These are phyloP conservation scores for Hydractinia symbiolongicarpus DNA, from an alignment of 30 jellyfish, hydroid and myxozoan species.

Conservation along the genomic window DNA sequence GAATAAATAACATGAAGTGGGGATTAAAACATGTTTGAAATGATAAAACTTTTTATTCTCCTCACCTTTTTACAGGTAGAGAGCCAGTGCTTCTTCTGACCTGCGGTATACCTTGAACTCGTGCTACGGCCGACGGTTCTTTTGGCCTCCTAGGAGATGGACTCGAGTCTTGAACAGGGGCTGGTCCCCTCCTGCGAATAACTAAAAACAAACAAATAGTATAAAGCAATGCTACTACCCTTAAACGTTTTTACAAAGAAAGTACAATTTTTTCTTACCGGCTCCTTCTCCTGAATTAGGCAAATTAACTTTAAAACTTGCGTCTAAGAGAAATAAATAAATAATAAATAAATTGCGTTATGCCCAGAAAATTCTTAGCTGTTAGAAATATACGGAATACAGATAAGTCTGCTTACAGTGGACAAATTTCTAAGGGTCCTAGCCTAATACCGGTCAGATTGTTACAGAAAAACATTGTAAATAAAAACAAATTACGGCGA, in stretches of 20 bases:
- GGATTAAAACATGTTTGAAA: neutral
- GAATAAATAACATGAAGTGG: too few species aligned
- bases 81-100: slow-evolving; percentile 35
- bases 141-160: slow-evolving; percentile 17
- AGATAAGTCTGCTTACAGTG: too few species aligned
- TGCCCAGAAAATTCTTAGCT: too few species aligned
- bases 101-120: slow-evolving; percentile 32
- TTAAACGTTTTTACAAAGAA: too few species aligned
- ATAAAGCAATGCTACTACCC: neutral
- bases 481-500: too few species aligned
- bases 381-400: too few species aligned
- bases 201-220: neutral
- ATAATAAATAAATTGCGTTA: neutral
- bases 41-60: neutral
- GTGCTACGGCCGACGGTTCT: slow-evolving; percentile 26
- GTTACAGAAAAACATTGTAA: too few species aligned
- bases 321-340: neutral
- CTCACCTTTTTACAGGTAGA: slow-evolving; percentile 9
- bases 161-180: slow-evolving; percentile 1
- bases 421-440: too few species aligned
- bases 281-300: slow-evolving; percentile 8
- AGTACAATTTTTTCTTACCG: neutral
- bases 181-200: slow-evolving; percentile 29
- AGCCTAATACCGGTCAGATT: too few species aligned
- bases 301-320: neutral